Evolutionary conservation across 2,888 invertebrate species (phyloP), one percentile per base, ranked within the genome.

Genomic region (Mantis religiosa): DNA sequence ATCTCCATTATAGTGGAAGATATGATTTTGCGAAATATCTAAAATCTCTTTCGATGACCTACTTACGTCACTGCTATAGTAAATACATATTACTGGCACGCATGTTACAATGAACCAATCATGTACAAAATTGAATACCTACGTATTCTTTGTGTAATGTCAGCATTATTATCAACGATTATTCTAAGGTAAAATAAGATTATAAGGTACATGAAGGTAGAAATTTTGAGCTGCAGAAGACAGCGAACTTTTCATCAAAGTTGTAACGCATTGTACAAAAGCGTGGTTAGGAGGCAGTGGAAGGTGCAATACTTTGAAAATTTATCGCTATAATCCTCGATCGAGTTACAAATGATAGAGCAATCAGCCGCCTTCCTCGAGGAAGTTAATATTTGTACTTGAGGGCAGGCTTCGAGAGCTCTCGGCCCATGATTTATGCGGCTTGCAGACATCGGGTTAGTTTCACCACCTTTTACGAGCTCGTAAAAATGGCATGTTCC

Each of bases 391-490:
- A 71, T 71, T 71, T 71, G 54, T 20, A 71, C 2, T 71, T 71
- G 54, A 71, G 54, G 54, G 54, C 54, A 71, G 20, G 54, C 54
- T 71, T 20, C 20, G 54, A 71, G 54, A 71, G 54, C 20, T 71
- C 54, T 20, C 54, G 54, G 25, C 20, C 54, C 54, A 1, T 71
- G 54, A 71, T 71, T 71, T 71, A 71, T 71, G 54, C 25, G 20
- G 54, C 54, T 71, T 71, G 54, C 54, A 71, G 54, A 15, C 54
- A 71, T 71, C 54, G 54, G 54, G 54, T 84, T 34, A 30, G 84
- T 84, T 84, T 84, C 84, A 30, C 84, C 84, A 84, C 84, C 84
- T 84, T 71, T 84, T 84, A 84, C 84, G 84, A 84, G 30, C 84
- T 84, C 84, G 34, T 84, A 84, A 84, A 84, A 84, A 71, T 71